Conservation (phyloP, 2,888 invertebrate genomes). For the Empis stercorea region DNA sequence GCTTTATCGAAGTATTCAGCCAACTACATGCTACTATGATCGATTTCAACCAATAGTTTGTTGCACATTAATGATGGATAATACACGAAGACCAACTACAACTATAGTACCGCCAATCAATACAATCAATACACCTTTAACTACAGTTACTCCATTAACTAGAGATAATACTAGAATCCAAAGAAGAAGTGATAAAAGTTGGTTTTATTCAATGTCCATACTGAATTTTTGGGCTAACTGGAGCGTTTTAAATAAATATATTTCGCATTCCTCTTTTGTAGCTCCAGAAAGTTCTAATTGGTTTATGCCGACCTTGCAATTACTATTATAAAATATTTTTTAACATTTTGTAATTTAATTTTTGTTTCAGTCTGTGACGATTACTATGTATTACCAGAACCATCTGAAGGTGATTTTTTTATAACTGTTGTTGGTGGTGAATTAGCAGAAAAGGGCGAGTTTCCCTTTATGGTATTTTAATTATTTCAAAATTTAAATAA, state of each 20-base stretch:
- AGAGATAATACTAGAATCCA: background rate
- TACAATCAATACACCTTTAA: no score
- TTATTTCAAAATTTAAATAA: background rate
- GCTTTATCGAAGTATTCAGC: background rate
- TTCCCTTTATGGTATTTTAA: conserved; percentile 1
- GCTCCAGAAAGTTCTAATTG: no score
- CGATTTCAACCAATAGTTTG: background rate
- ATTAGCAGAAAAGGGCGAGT: background rate
- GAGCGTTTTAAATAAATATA: no score
- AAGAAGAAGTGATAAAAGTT: no score
- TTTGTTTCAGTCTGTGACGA: background rate
- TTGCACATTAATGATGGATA: background rate
- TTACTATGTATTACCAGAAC: background rate
- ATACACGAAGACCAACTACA: no score
- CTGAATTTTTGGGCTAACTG: no score
- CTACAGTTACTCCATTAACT: background rate
- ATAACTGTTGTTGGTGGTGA: background rate
- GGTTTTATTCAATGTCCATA: no score
- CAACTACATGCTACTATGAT: background rate
- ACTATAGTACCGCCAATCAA: no score
- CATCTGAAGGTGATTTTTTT: background rate
- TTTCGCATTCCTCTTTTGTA: no score
- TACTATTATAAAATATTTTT: no score
- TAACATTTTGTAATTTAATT: no score
- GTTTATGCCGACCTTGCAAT: no score